phyloP scores from a whole-genome alignment of 2,888 invertebrate species.

The Patella caerulea region DNA sequence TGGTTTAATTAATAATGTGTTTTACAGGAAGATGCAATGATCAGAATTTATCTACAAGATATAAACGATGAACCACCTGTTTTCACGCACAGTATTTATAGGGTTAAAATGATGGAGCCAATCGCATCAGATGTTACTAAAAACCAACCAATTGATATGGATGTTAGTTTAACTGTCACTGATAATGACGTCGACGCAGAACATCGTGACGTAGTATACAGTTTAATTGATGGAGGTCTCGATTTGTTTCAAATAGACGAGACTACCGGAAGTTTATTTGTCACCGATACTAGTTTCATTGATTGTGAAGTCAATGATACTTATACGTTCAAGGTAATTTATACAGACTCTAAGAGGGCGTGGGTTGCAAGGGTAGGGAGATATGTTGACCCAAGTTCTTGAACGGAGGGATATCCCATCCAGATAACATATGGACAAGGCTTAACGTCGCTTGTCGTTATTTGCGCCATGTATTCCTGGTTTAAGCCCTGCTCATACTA shows the following conservation, averaged over 20 bases:
- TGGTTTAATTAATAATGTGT: no score
- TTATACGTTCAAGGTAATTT: background rate
- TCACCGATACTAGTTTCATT: constrained; percentile 22
- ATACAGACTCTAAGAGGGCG: background rate
- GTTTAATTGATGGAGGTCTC: constrained; percentile 26
- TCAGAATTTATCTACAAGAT: constrained; percentile 31
- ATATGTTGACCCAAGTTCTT: background rate
- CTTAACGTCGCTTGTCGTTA: background rate
- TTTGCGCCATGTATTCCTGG: background rate
- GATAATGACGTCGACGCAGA: constrained; percentile 28
- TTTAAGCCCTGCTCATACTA: no score
- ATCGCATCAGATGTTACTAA: background rate
- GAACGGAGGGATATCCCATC: background rate
- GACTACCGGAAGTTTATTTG: constrained; percentile 17
- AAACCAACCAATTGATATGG: constrained; percentile 13
- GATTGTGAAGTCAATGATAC: constrained; percentile 29
- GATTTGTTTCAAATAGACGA: constrained; percentile 28
- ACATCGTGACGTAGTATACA: constrained; percentile 28
- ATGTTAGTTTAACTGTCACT: constrained; percentile 19
- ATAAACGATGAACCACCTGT: constrained; percentile 36
- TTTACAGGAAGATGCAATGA: constrained; percentile 19
- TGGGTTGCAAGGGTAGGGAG: background rate
- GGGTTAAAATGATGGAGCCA: constrained; percentile 22
- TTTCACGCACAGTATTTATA: constrained; percentile 22
- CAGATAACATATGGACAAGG: background rate